A percentile compares a stretch with the other conserved stretches of the same genome.
These are phyloP conservation scores for Aromia moschata DNA, from an alignment of 2,888 invertebrate species.

Conservation along the genomic window DNA sequence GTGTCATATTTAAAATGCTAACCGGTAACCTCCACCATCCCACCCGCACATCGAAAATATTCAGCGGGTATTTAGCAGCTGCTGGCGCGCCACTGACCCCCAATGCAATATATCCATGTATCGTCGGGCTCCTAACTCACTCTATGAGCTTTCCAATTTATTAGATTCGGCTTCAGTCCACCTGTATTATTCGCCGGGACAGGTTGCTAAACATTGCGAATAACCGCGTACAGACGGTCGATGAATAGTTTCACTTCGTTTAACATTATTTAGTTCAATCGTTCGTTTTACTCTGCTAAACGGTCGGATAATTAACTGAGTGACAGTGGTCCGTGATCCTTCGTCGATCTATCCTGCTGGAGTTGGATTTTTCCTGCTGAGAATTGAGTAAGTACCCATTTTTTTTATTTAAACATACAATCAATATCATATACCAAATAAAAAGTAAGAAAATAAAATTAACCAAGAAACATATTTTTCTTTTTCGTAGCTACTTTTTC, in stretches of 20 bases:
- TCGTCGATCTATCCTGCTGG: not conserved
- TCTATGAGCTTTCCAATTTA: conserved; percentile 18
- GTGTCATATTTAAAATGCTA: too few relatives aligned
- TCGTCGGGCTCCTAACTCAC: conserved; percentile 11
- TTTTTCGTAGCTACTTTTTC: too few relatives aligned
- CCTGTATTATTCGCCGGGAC: conserved; percentile 14
- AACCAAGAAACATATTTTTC: too few relatives aligned
- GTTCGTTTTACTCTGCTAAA: not conserved
- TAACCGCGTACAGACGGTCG: conserved; percentile 4
- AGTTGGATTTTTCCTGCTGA: not conserved
- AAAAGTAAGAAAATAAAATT: too few relatives aligned
- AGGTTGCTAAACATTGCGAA: conserved; percentile 7
- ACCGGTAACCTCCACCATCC: not conserved
- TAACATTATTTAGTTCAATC: not conserved
- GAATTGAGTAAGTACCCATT: not conserved
- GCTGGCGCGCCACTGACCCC: not conserved
- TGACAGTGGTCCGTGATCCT: not conserved
- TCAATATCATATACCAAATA: too few relatives aligned
- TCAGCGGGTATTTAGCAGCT: not conserved
- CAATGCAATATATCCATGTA: conserved; percentile 14
- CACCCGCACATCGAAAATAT: not conserved
- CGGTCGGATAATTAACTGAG: not conserved
- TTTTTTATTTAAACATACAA: too few relatives aligned
- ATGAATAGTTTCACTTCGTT: conserved; percentile 9
- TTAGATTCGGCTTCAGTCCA: conserved; percentile 16